Evolutionary conservation across 2,888 invertebrate species (phyloP).

Genomic region (Drosophila tanythrix): DNA sequence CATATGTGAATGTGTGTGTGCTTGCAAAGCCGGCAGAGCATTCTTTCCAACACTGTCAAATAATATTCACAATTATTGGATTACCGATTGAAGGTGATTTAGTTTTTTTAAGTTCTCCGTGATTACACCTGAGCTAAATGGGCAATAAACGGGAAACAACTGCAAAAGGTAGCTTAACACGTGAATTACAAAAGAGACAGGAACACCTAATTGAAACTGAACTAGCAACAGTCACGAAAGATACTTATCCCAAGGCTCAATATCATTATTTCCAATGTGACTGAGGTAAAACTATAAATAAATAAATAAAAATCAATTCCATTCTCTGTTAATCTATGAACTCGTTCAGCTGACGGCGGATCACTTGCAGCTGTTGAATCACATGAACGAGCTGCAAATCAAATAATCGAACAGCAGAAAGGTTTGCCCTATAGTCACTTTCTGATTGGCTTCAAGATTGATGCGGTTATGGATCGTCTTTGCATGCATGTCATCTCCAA

Average conservation of each 20-base stretch:
- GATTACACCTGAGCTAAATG: background rate
- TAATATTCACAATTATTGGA: background rate
- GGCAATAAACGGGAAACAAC: too few species aligned
- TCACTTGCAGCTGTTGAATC: conserved; percentile 57
- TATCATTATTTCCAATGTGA: conserved; percentile 55
- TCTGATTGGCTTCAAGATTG: conserved; percentile 58
- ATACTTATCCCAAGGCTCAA: conserved; percentile 55
- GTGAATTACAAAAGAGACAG: conserved; percentile 1
- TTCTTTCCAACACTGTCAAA: conserved; percentile 18
- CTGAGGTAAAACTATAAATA: conserved; percentile 30
- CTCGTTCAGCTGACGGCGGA: conserved; percentile 45
- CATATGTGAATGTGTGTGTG: background rate
- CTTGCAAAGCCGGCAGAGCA: background rate
- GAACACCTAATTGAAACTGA: conserved; percentile 45
- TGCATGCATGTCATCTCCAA: conserved; percentile 62
- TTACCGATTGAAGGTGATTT: too few species aligned
- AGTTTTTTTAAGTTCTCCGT: background rate
- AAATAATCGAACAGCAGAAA: conserved; percentile 51
- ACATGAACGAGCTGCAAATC: conserved; percentile 61
- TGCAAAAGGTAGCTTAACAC: background rate
- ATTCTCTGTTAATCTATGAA: background rate
- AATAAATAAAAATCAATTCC: rapidly evolving
- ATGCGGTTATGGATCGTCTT: conserved; percentile 41
- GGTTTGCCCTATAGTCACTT: conserved; percentile 38
- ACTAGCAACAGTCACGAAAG: conserved; percentile 50